These are phyloP conservation scores for Galeopsomyia nigrocyanea DNA, from an alignment of 2,888 invertebrate species.

Conservation along the genomic window DNA sequence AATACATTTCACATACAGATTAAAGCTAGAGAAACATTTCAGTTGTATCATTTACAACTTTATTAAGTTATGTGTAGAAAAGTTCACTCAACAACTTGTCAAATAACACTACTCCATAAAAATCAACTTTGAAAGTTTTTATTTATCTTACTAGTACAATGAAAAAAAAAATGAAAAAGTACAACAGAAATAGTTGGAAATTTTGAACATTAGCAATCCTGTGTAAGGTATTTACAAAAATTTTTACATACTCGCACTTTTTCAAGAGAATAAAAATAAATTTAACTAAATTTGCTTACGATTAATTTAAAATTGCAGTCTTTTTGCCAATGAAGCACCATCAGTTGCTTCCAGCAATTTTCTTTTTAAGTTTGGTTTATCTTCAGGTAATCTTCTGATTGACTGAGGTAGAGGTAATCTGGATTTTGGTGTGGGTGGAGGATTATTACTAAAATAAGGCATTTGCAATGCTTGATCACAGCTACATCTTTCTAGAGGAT, in stretches of 20 bases:
- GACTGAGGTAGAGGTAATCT: constrained; percentile 85
- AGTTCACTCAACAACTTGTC: too few relatives aligned
- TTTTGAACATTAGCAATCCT: constrained; percentile 22
- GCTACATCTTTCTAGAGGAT: constrained; percentile 86
- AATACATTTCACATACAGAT: too few relatives aligned
- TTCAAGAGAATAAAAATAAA: constrained; percentile 18
- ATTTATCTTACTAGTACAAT: constrained; percentile 1
- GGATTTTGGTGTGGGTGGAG: constrained; percentile 86
- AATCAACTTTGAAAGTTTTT: constrained; percentile 7
- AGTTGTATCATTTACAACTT: too few relatives aligned
- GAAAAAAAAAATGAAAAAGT: not conserved
- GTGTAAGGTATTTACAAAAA: constrained; percentile 37
- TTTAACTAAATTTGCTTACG: constrained; percentile 22
- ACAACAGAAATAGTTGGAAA: constrained; percentile 7
- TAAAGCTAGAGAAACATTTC: too few relatives aligned
- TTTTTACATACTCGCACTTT: constrained; percentile 7
- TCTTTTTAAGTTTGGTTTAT: constrained; percentile 81
- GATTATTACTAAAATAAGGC: constrained; percentile 92
- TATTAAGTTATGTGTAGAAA: too few relatives aligned
- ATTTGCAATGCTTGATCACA: constrained; percentile 89
- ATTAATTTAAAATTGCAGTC: constrained; percentile 75
- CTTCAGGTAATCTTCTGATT: constrained; percentile 74
- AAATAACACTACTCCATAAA: not conserved
- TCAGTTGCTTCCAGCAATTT: constrained; percentile 80
- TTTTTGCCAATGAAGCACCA: constrained; percentile 78